These are phyloP conservation scores for Poecilus cupreus DNA, from an alignment of 2,888 invertebrate genomes.

Conservation along the genomic window DNA sequence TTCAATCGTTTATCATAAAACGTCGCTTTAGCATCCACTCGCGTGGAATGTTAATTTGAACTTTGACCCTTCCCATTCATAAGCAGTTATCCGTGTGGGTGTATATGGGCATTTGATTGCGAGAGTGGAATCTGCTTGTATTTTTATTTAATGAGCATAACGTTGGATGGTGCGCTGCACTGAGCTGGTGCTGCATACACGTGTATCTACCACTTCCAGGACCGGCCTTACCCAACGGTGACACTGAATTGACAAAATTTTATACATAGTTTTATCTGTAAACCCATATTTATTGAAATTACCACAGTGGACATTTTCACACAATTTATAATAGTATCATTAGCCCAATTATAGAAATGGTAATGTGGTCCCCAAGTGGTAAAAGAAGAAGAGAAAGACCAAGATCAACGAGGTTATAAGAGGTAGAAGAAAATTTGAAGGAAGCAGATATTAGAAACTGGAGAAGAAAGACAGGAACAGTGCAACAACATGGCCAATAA, in stretches of 20 bases:
- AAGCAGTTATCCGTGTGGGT: conserved; percentile 58
- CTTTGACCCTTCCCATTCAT: conserved; percentile 60
- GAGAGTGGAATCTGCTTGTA: conserved; percentile 57
- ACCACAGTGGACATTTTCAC: no score
- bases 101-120: conserved; percentile 59
- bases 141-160: conserved; percentile 54
- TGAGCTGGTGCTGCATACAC: conserved; percentile 21
- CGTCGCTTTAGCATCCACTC: conserved; percentile 48
- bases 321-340: no score
- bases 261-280: background rate
- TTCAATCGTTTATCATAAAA: conserved; percentile 55
- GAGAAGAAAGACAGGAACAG: no score
- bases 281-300: no score
- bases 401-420: no score
- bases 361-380: no score
- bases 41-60: conserved; percentile 59
- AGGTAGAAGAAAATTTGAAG: no score
- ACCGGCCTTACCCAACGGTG: background rate
- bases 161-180: conserved; percentile 10
- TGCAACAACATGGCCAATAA: no score
- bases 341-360: no score
- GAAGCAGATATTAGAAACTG: no score
- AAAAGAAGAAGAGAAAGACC: no score
- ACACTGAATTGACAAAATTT: background rate
- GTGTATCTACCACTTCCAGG: conserved; percentile 24